phyloP scores from a whole-genome alignment of 2,888 invertebrate species.

The Microctonus brassicae region DNA sequence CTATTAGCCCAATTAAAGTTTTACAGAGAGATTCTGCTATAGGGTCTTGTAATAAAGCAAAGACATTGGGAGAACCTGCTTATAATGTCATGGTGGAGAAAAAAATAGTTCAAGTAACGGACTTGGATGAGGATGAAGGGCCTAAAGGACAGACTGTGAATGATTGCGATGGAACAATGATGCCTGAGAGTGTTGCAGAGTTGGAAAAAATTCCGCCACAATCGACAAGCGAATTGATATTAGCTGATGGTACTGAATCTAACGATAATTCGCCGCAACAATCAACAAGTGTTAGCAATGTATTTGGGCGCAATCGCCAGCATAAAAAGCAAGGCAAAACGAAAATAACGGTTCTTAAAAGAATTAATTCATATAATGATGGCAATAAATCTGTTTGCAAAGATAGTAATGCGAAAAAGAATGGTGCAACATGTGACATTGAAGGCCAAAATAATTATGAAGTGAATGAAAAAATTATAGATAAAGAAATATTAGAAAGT shows the following conservation, averaged over 20 bases:
- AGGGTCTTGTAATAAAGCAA: slow-evolving; percentile 12
- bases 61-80: slow-evolving; percentile 20
- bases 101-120: slow-evolving; percentile 50
- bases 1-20: slow-evolving; percentile 57
- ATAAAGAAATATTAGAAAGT: background rate
- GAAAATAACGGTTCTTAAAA: slow-evolving; percentile 47
- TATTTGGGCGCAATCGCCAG: background rate
- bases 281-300: background rate
- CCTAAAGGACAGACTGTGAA: slow-evolving; percentile 33
- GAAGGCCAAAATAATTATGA: slow-evolving; percentile 22
- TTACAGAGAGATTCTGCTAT: slow-evolving; percentile 42
- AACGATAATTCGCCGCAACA: background rate
- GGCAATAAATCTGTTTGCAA: slow-evolving; percentile 26
- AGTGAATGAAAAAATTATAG: background rate
- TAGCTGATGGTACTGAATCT: background rate
- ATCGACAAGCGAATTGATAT: background rate
- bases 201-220: slow-evolving; percentile 26
- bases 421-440: slow-evolving; percentile 25
- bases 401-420: slow-evolving; percentile 33
- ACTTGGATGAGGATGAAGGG: slow-evolving; percentile 55
- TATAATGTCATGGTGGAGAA: background rate
- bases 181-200: slow-evolving; percentile 32
- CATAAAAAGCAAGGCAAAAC: slow-evolving; percentile 26
- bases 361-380: slow-evolving; percentile 40
- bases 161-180: slow-evolving; percentile 34